Base-by-base conservation (phyloP, 1,140 invertebrate genomes). In the Tribolium madens region DNA sequence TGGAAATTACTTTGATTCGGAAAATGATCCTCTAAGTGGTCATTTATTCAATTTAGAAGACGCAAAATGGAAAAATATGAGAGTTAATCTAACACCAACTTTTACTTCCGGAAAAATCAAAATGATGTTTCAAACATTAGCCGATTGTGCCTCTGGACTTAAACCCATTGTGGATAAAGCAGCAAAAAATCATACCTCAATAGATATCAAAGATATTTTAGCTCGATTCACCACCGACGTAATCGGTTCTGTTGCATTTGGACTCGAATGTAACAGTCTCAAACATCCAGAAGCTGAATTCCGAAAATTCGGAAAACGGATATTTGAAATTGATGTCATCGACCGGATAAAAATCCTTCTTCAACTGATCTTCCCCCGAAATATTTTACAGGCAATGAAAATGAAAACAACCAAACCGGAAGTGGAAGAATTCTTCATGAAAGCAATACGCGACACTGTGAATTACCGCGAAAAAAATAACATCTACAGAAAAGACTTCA, bases 221-320 rank as follows among this genome's bases (percentile, higher is more conserved):
- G 88, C 88, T 0, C 87, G 88, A 60, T 92, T 88, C 77, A 88
- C 89, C 0, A 91, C 91, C 47, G 91, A 92, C 83, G 87, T 91
- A 0, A 90, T 92, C 13, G 90, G 88, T 0, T 89, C 85, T 14
- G 88, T 90, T 33, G 90, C 89, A 9, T 91, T 91, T 80, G 91
- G 91, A 0, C 85, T 92, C 2, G 87, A 91, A 10, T 88, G 89
- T 73, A 88, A 90, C 68, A 87, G 89, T 9, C 86, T 90, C 7
- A 83, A 85, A 52, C 86, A 89, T 80, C 83, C 87, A 0, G 82
- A 90, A 33, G 86, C 88, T 0, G 87, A 89, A 79, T 91, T 91
- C 82, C 52, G 84, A 17, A 64, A 79, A 26, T 80, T 83, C 26
- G 84, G 83, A 0, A 76, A 73, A 60, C 75, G 50, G 18, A 69